Base-by-base conservation (phyloP, 2,113 vertebrate genomes). In the Pungitius pungitius region DNA sequence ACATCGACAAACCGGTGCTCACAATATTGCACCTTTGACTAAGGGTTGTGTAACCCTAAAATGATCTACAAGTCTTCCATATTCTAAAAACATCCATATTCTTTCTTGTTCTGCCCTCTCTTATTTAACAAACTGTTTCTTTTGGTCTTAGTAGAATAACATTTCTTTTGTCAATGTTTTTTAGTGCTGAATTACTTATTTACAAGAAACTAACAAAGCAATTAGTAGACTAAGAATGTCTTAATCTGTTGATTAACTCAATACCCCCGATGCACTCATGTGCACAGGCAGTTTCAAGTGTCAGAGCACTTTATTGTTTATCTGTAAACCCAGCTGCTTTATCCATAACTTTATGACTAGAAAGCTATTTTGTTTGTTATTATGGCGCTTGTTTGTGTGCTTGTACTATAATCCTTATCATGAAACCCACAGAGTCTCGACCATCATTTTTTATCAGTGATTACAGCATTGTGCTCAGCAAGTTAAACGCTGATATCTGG, bases 321-420 rank as follows among this genome's bases (percentile, higher is more conserved):
- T 88, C 84, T 83, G 81, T 87, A 85, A 91, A 87, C 84, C 90
- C 13, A 3, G 18, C 54, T 35, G 35, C 49, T 22, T 82, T 78
- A 82, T 81, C 77, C 11, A 49, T 30, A 30, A 57, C 33, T 49
- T 75, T 69, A 83, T 87, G 40, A 22, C 47, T 67, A 33, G 10
- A 70, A 73, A 71, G 62, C 43, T 12, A 26, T 60, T 39, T 57
- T 55, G 71, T 84, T 74, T 82, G 47, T 67, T 77, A 70, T 75
- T 71, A 8, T 24, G 35, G 8, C 8, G 2, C 33, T 30, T 49
- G 4, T 24, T 10, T 79, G 43, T 62, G 57, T 61, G 27, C n/a
- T 27, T 70, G 30, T 60, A n/a, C 30, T 61, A 22, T 64, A 37
- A 57, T 55, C 39, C 20, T 83, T 58, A 64, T 69, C 37, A 37